Conservation (phyloP, 1,140 invertebrate species). For the Choristoneura fumiferana region DNA sequence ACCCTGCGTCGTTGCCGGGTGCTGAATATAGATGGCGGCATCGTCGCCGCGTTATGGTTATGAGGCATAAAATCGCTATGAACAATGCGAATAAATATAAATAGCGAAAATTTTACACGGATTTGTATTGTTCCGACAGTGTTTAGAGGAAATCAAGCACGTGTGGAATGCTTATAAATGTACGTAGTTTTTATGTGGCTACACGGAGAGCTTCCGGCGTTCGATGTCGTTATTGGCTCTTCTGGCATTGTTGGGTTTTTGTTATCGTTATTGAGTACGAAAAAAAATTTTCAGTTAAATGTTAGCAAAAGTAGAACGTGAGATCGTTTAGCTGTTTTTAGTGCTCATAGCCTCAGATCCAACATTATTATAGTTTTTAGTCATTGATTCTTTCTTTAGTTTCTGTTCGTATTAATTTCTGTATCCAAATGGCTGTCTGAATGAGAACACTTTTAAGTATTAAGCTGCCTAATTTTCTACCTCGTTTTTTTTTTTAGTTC, state of each 20-base stretch:
- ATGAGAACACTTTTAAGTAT: too few relatives aligned
- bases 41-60: constrained; percentile 11
- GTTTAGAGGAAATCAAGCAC: neutral
- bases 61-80: constrained; percentile 12
- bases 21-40: constrained; percentile 10
- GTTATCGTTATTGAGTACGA: neutral
- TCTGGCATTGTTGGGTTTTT: neutral
- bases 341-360: too few relatives aligned
- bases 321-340: too few relatives aligned
- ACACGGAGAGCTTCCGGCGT: neutral
- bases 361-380: too few relatives aligned
- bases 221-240: neutral
- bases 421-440: too few relatives aligned
- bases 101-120: constrained; percentile 9
- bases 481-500: too few relatives aligned
- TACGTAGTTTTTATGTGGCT: too few relatives aligned
- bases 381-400: too few relatives aligned
- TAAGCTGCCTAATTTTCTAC: too few relatives aligned
- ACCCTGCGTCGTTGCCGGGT: neutral
- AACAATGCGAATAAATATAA: constrained; percentile 16
- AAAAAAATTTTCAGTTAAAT: neutral
- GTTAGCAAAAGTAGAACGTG: too few relatives aligned
- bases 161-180: neutral
- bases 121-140: neutral
- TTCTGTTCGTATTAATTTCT: too few relatives aligned